These are phyloP conservation scores for Heterotilapia buettikoferi DNA, from an alignment of 2,113 vertebrate genomes.

Conservation along the genomic window DNA sequence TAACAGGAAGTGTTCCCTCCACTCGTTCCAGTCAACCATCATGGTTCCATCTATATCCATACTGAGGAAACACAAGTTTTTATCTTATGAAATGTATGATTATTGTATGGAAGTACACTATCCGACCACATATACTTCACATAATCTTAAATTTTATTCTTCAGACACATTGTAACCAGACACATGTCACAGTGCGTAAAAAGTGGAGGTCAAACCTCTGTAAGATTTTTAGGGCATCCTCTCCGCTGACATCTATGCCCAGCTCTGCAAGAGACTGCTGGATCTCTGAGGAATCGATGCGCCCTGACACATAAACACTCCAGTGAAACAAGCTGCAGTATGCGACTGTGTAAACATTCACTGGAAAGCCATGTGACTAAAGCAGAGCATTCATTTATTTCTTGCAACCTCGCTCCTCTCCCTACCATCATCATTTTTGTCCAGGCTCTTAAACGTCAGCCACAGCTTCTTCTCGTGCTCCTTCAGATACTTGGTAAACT, in stretches of 20 bases:
- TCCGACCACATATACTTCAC: background rate
- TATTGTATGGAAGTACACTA: background rate
- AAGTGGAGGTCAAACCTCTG: slow-evolving; percentile 72
- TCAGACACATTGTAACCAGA: background rate
- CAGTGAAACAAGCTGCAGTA: background rate
- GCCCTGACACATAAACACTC: slow-evolving; percentile 65
- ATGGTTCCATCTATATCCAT: slow-evolving; percentile 91
- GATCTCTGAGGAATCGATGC: slow-evolving; percentile 88
- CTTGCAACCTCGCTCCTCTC: background rate
- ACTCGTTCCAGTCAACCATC: slow-evolving; percentile 94
- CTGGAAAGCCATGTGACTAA: background rate
- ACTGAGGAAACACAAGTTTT: slow-evolving; percentile 57
- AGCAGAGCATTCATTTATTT: background rate
- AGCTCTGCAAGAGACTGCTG: slow-evolving; percentile 83
- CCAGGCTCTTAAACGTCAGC: slow-evolving; percentile 91
- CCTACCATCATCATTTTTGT: slow-evolving; percentile 91
- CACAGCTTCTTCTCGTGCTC: slow-evolving; percentile 95
- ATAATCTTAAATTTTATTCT: background rate
- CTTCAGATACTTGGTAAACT: slow-evolving; percentile 91
- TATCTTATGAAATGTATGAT: background rate
- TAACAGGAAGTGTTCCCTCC: slow-evolving; percentile 90
- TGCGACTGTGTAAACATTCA: background rate
- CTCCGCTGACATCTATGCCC: slow-evolving; percentile 78
- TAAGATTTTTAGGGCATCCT: slow-evolving; percentile 82
- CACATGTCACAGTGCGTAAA: background rate